phyloP scores from a whole-genome alignment of 2,797 vertebrate genomes.

The Phyllotis vaccarum region DNA sequence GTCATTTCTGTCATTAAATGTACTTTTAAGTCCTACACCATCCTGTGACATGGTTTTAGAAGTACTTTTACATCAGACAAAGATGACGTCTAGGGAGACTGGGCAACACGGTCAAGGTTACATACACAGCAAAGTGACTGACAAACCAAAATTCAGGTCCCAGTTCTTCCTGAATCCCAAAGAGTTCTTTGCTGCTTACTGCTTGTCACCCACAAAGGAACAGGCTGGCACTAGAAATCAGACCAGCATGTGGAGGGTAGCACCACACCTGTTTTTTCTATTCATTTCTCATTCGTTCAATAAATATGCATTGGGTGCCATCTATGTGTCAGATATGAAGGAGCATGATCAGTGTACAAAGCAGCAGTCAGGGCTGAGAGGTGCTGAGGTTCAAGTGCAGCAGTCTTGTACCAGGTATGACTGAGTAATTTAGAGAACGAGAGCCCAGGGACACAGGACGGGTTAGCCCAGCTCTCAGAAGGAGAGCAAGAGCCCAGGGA shows the following conservation, averaged over 20 bases:
- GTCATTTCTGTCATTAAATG: neutral
- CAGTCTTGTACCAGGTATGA: neutral
- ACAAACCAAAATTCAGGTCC: neutral
- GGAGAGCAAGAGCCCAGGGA: neutral
- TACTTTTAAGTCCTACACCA: neutral
- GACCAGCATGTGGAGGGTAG: neutral
- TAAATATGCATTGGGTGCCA: neutral
- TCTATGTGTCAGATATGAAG: slow-evolving; percentile 18
- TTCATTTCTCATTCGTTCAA: slow-evolving; percentile 16
- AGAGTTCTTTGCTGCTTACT: neutral
- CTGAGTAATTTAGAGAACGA: neutral
- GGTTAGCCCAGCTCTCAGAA: neutral
- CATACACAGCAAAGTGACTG: neutral
- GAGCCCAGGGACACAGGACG: accelerated
- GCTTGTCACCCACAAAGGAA: neutral
- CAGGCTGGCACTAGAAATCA: slow-evolving; percentile 40
- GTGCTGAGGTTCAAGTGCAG: neutral
- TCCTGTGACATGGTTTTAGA: neutral
- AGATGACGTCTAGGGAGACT: neutral
- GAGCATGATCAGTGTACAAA: neutral
- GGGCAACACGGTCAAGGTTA: neutral
- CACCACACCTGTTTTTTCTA: neutral
- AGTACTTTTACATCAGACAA: neutral
- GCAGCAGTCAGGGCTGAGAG: neutral
- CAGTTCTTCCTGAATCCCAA: slow-evolving; percentile 30